Evolutionary conservation across 1,140 invertebrate genomes (phyloP).

Genomic region (Pachyrhynchus sulphureomaculatus): DNA sequence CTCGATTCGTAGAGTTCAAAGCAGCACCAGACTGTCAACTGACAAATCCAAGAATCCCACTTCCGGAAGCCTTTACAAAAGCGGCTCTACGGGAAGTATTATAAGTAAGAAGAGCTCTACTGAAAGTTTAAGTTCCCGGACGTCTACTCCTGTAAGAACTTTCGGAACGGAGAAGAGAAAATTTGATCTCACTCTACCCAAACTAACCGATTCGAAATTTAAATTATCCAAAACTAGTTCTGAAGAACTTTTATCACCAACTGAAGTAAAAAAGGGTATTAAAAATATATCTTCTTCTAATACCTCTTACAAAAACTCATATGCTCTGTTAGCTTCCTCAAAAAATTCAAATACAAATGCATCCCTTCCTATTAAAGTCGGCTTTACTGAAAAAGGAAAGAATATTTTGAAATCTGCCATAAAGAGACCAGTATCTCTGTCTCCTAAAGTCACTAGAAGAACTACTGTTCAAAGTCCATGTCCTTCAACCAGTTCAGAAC

Average conservation of each 20-base stretch:
- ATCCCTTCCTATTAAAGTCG: slow-evolving; percentile 52
- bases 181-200: slow-evolving; percentile 34
- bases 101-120: slow-evolving; percentile 23
- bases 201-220: neutral
- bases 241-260: slow-evolving; percentile 59
- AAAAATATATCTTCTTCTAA: slow-evolving; percentile 51
- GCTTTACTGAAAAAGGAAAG: slow-evolving; percentile 55
- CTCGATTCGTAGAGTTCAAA: slow-evolving; percentile 33
- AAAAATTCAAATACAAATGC: slow-evolving; percentile 52
- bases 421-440: slow-evolving; percentile 11
- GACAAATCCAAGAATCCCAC: slow-evolving; percentile 22
- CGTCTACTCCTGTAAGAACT: slow-evolving; percentile 53
- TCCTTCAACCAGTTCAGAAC: slow-evolving; percentile 25
- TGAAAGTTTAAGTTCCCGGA: slow-evolving; percentile 31
- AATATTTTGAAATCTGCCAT: slow-evolving; percentile 44
- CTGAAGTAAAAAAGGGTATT: slow-evolving; percentile 61
- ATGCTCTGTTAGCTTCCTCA: slow-evolving; percentile 48
- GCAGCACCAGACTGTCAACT: slow-evolving; percentile 36
- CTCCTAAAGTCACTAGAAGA: slow-evolving; percentile 20
- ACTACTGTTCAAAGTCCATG: slow-evolving; percentile 31
- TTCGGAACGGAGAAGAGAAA: slow-evolving; percentile 49
- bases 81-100: slow-evolving; percentile 21
- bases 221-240: slow-evolving; percentile 54
- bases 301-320: slow-evolving; percentile 51
- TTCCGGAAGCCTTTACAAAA: slow-evolving; percentile 29